These are phyloP conservation scores for Chanos chanos DNA, from an alignment of 2,797 vertebrate genomes.

Conservation along the genomic window DNA sequence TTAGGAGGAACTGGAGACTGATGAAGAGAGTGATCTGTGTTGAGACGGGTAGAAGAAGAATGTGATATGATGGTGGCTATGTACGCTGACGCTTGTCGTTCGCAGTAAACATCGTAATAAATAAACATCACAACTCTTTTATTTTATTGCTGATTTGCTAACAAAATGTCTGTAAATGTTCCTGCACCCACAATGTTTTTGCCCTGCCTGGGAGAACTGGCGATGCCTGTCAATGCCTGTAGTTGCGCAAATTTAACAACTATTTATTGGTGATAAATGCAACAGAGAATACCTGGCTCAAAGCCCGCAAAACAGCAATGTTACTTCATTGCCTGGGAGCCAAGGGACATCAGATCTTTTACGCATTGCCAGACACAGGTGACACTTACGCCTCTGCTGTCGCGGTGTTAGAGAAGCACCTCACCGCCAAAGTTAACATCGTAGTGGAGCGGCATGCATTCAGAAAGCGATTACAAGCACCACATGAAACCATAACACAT, in stretches of 20 bases:
- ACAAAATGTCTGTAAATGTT: constrained; percentile 13
- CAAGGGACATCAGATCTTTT: constrained; percentile 19
- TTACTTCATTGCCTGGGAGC: constrained; percentile 14
- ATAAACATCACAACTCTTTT: background rate
- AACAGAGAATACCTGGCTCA: constrained; percentile 3
- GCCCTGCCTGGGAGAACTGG: constrained; percentile 13
- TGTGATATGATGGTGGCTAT: too few species aligned
- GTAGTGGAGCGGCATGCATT: constrained; percentile 9
- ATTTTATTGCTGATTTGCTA: background rate
- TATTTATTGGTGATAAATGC: constrained; percentile 12
- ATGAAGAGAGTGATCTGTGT: too few species aligned
- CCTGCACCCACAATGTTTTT: constrained; percentile 6
- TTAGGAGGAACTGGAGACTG: too few species aligned
- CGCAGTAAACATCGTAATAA: too few species aligned
- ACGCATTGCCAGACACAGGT: constrained; percentile 10
- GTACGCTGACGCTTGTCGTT: too few species aligned
- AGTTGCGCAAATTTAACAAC: constrained; percentile 4
- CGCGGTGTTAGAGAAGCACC: background rate
- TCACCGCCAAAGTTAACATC: background rate
- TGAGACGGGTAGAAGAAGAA: too few species aligned
- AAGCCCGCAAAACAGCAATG: background rate
- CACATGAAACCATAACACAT: background rate
- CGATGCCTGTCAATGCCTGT: constrained; percentile 4
- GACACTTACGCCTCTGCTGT: constrained; percentile 5
- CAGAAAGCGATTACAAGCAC: background rate